Conservation (phyloP, 2,888 invertebrate genomes). For the Cryptocephalus moraei region DNA sequence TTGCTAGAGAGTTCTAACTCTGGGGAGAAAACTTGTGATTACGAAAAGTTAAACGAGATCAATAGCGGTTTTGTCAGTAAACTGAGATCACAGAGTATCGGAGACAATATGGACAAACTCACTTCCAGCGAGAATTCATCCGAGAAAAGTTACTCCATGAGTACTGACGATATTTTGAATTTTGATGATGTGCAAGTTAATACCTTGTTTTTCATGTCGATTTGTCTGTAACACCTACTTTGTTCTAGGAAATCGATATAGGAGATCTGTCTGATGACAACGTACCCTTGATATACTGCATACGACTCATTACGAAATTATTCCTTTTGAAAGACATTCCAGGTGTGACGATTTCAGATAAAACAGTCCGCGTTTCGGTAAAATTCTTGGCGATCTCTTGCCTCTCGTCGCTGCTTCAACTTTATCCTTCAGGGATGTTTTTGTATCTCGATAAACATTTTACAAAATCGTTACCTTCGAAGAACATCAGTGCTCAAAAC, state of each 20-base stretch:
- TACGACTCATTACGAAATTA: slow-evolving; percentile 58
- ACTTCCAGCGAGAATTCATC: slow-evolving; percentile 31
- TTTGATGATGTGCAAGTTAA: slow-evolving; percentile 12
- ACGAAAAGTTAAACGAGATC: slow-evolving; percentile 8
- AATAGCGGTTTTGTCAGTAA: slow-evolving; percentile 15
- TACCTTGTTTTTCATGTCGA: background rate
- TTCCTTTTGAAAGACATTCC: slow-evolving; percentile 61
- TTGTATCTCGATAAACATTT: slow-evolving; percentile 52
- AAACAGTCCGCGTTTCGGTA: slow-evolving; percentile 74
- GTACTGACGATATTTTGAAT: slow-evolving; percentile 8
- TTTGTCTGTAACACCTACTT: background rate
- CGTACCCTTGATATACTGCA: slow-evolving; percentile 59
- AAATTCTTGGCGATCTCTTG: slow-evolving; percentile 80
- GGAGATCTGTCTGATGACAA: slow-evolving; percentile 56
- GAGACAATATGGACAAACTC: slow-evolving; percentile 25
- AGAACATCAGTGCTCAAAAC: slow-evolving; percentile 40
- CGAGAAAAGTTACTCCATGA: slow-evolving; percentile 27
- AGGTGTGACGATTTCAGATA: slow-evolving; percentile 53
- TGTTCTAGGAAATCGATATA: slow-evolving; percentile 48
- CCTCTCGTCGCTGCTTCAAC: slow-evolving; percentile 60
- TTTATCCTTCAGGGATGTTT: slow-evolving; percentile 65
- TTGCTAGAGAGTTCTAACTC: slow-evolving; percentile 8
- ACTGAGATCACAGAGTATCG: slow-evolving; percentile 22
- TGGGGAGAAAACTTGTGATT: slow-evolving; percentile 5
- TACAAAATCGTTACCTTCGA: slow-evolving; percentile 18